phyloP scores from a whole-genome alignment of 2,888 invertebrate genomes.

The Dusona sp. region DNA sequence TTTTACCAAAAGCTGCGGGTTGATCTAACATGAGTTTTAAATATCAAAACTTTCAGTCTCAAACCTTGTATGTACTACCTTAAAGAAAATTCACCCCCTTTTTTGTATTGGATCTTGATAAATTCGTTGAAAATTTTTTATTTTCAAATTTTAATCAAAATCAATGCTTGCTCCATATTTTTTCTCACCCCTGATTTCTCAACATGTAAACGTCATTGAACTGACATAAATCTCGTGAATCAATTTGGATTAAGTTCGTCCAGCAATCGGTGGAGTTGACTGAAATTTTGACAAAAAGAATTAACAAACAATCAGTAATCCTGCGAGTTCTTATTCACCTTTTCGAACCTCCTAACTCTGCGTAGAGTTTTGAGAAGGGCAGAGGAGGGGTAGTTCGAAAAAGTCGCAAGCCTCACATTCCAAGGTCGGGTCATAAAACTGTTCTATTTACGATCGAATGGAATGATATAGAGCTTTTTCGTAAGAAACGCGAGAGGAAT shows the following conservation, averaged over 20 bases:
- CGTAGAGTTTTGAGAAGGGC: conserved; percentile 10
- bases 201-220: neutral
- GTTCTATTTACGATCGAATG: conserved; percentile 61
- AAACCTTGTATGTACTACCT: too few relatives aligned
- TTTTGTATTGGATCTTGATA: neutral
- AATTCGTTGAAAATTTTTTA: neutral
- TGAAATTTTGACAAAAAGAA: conserved; percentile 31
- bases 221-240: conserved; percentile 10
- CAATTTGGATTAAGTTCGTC: conserved; percentile 1
- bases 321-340: conserved; percentile 39
- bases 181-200: neutral
- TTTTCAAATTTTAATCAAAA: neutral
- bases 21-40: too few relatives aligned
- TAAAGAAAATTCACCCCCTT: neutral
- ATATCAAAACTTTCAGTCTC: too few relatives aligned
- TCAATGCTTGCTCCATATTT: neutral
- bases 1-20: too few relatives aligned
- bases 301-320: conserved; percentile 24
- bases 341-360: conserved; percentile 21
- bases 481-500: conserved; percentile 35
- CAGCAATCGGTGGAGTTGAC: neutral
- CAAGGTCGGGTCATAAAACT: conserved; percentile 68
- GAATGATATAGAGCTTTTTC: conserved; percentile 37
- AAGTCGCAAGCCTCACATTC: conserved; percentile 66
- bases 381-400: conserved; percentile 33